phyloP scores from a whole-genome alignment of 2,113 vertebrate species.

The Erinaceus europaeus region DNA sequence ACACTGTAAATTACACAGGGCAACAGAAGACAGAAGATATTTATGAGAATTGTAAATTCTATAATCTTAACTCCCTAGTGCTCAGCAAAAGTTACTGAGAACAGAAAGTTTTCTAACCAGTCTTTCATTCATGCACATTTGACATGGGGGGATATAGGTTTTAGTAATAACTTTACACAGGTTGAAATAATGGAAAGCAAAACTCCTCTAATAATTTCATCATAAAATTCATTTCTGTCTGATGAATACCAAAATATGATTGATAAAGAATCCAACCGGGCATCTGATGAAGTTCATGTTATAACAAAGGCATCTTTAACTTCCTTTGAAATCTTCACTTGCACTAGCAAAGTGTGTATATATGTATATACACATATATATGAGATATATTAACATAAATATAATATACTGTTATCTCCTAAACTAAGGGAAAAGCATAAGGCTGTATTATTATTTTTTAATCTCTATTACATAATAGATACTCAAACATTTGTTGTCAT shows the following conservation, averaged over 20 bases:
- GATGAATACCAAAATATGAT: neutral
- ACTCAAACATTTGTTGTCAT: neutral
- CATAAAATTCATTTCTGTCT: slow-evolving; percentile 8
- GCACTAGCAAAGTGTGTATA: neutral
- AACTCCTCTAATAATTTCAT: neutral
- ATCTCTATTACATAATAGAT: neutral
- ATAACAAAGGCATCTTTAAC: too few species aligned
- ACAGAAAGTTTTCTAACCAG: neutral
- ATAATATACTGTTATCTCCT: neutral
- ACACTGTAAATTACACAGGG: neutral
- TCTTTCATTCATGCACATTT: neutral
- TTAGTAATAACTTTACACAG: neutral
- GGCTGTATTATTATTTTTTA: neutral
- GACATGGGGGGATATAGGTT: neutral
- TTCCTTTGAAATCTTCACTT: neutral
- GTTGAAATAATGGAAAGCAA: neutral
- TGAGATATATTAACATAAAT: neutral
- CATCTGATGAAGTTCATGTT: neutral
- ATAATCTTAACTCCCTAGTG: slow-evolving; percentile 37
- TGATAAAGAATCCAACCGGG: neutral
- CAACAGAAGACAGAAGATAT: slow-evolving; percentile 58
- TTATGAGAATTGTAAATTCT: slow-evolving; percentile 56
- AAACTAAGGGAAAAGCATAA: neutral
- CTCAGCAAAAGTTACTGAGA: slow-evolving; percentile 8
- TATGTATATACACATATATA: too few species aligned